A percentile compares a stretch with the other conserved stretches of the same genome.
These are phyloP conservation scores for Platorchestia sp. DNA, from an alignment of 1,140 invertebrate species.

Conservation along the genomic window DNA sequence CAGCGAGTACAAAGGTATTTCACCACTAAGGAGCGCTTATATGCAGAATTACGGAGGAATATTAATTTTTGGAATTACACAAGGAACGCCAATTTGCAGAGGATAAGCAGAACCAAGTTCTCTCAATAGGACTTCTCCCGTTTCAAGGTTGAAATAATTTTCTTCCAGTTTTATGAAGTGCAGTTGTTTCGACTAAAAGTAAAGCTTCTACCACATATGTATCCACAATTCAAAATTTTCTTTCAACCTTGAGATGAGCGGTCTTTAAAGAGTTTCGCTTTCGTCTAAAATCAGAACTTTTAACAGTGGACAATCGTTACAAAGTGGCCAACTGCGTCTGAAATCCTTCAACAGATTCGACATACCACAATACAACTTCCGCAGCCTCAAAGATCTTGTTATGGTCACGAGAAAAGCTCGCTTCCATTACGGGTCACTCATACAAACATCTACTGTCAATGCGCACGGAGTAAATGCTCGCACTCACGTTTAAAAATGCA, in stretches of 20 bases:
- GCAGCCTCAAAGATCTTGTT: not conserved
- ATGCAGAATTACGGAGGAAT: no score
- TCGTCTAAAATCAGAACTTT: not conserved
- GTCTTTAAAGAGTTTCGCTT: not conserved
- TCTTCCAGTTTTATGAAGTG: not conserved
- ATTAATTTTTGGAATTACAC: not conserved
- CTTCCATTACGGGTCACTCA: not conserved
- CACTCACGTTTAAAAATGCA: not conserved
- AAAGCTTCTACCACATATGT: not conserved
- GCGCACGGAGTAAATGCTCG: not conserved
- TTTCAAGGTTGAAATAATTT: not conserved
- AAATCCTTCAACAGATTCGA: not conserved
- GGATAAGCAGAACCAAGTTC: not conserved
- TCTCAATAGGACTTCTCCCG: not conserved
- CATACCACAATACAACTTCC: not conserved
- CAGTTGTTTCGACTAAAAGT: not conserved
- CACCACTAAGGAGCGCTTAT: no score
- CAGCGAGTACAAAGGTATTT: no score
- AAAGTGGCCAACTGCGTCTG: not conserved
- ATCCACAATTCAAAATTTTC: not conserved
- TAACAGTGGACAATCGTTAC: not conserved
- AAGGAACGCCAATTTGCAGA: not conserved
- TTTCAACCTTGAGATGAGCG: not conserved
- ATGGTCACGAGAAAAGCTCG: not conserved
- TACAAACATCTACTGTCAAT: not conserved